These are phyloP conservation scores for Orthochromis malagaraziensis DNA, from an alignment of 2,113 vertebrate species.

Conservation along the genomic window DNA sequence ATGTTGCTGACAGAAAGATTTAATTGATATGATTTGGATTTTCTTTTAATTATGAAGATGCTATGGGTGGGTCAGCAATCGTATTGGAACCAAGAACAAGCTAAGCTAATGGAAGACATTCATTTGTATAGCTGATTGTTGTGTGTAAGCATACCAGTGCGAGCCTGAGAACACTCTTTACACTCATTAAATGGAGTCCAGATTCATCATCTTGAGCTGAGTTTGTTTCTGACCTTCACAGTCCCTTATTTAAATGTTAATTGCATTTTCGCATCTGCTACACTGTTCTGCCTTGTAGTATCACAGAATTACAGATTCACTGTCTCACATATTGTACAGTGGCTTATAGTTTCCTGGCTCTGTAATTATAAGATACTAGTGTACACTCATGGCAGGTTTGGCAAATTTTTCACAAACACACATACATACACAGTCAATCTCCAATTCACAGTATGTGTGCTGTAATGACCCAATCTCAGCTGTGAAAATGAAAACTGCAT, in stretches of 20 bases:
- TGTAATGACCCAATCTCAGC: not conserved
- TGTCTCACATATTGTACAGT: not conserved
- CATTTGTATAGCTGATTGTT: not conserved
- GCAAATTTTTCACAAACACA: not conserved
- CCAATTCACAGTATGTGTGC: not conserved
- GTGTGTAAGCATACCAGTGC: not conserved
- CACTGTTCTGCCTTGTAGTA: not conserved
- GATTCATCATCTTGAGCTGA: not conserved
- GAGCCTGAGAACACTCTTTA: not conserved
- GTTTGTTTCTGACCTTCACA: slow-evolving; percentile 26
- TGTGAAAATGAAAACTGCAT: not conserved
- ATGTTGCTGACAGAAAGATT: not conserved
- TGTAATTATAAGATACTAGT: not conserved
- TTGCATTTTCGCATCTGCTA: slow-evolving; percentile 40
- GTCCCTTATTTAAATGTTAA: slow-evolving; percentile 47
- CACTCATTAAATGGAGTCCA: not conserved
- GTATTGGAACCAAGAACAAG: not conserved
- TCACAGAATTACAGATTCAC: not conserved
- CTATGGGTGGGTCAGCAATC: fast-evolving
- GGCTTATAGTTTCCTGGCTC: not conserved
- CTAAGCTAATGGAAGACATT: not conserved
- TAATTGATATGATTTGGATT: not conserved
- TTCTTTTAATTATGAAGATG: not conserved
- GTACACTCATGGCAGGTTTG: not conserved
- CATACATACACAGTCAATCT: not conserved